Evolutionary conservation across 1,140 invertebrate genomes (phyloP).

Genomic region (Bombus sibiricus): DNA sequence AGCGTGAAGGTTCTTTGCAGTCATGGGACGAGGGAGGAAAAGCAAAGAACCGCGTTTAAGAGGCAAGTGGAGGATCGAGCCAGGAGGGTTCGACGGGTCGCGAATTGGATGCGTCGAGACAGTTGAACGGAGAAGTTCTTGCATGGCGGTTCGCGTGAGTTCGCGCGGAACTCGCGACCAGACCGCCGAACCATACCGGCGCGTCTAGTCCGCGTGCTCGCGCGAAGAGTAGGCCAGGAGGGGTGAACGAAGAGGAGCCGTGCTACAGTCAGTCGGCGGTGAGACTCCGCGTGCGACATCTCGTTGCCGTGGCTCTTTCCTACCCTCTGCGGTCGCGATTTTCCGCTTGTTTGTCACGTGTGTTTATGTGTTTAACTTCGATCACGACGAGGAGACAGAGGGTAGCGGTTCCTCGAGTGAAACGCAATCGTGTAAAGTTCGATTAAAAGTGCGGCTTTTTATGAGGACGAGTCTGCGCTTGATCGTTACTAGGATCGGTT

Average conservation of each 20-base stretch:
- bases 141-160: neutral
- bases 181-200: neutral
- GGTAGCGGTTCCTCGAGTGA: neutral
- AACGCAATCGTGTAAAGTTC: neutral
- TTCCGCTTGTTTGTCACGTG: constrained; percentile 22
- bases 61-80: neutral
- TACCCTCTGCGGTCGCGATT: neutral
- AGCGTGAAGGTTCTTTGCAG: neutral
- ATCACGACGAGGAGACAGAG: neutral
- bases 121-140: neutral
- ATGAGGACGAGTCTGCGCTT: neutral
- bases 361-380: neutral
- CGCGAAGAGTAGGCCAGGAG: constrained; percentile 14
- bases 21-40: too few species aligned
- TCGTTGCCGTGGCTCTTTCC: constrained; percentile 22
- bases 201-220: constrained; percentile 32
- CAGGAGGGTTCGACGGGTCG: neutral
- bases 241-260: constrained; percentile 33
- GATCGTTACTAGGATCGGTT: neutral
- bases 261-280: constrained; percentile 65
- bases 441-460: neutral
- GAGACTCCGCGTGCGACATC: constrained; percentile 67
- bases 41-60: neutral
- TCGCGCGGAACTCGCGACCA: constrained; percentile 25
- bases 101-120: neutral